Base-by-base conservation (phyloP, 2,888 invertebrate species). In the Neoitamus cyanurus region DNA sequence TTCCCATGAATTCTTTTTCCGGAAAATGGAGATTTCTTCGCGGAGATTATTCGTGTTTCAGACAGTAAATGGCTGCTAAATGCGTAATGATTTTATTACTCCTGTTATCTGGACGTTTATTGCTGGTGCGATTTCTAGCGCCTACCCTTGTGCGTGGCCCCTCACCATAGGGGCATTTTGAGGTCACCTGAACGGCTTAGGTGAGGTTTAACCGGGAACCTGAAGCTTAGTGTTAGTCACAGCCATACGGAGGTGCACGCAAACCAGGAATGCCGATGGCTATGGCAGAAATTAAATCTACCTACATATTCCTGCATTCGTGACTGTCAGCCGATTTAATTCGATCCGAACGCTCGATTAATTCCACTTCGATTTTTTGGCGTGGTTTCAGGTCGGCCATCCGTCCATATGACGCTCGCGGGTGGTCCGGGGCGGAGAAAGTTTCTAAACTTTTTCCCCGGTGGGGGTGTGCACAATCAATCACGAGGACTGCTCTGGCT, bases 31-130 rank as follows among this genome's bases (percentile, higher is more conserved):
- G 46, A 77, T 77, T 77, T 77, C 46, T 77, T 46, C 25, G 28
- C n/a, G 25, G 30, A 46, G 77, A 77, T 77, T 42, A 77, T 46
- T 77, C 42, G n/a, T 28, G 46, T 13, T 46, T 20, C 37, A 77
- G 28, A 77, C 46, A 37, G 46, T 42, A 77, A 77, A 25, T 42
- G 30, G 42, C 77, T 77, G 77, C 77, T 42, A 77, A 77, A 46
- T 42, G 77, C 25, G 46, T 77, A 37, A 34, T 77, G 77, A 77
- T 77, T 77, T 46, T 46, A 46, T 25, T 73, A 25, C 28, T 28
- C 37, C n/a, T n/a, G n/a, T 42, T 77, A 77, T 77, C 42, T 9
- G 1, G 77, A 28, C 46, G 28, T 77, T 77, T 77, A 77, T 77
- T 46, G 46, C 13, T n/a, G 20, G 42, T 77, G 77, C 46, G 77